A percentile compares a stretch with the other conserved stretches of the same genome.
Evolutionary conservation across 2,113 vertebrate species (phyloP).

Genomic region (Elgaria multicarinata): DNA sequence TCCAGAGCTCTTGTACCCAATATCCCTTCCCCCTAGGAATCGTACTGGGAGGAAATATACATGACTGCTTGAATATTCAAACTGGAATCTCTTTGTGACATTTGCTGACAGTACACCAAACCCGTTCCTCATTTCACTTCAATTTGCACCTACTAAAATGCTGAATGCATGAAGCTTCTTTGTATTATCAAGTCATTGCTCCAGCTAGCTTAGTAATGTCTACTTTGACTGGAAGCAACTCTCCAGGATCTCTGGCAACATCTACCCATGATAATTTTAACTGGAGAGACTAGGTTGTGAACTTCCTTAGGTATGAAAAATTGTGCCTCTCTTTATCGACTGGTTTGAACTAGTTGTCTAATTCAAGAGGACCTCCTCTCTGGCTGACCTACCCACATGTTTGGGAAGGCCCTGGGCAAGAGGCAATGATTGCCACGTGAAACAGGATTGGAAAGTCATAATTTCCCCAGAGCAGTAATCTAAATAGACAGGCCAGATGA

Average conservation of each 20-base stretch:
- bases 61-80: background rate
- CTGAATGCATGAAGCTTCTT: background rate
- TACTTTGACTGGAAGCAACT: background rate
- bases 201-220: background rate
- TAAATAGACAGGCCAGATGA: background rate
- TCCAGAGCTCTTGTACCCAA: background rate
- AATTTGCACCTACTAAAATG: background rate
- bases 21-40: background rate
- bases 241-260: background rate
- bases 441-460: background rate
- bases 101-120: background rate
- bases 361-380: background rate
- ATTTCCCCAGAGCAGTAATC: background rate
- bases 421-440: background rate
- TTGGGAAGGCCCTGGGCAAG: background rate
- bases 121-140: background rate
- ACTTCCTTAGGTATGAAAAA: background rate
- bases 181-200: background rate
- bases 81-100: background rate
- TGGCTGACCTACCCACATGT: background rate
- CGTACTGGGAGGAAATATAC: background rate
- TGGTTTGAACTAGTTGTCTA: background rate
- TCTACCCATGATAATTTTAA: background rate
- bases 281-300: background rate
- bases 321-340: background rate